Percentiles rank a stretch among this genome's conserved stretches.
Evolutionary conservation across 2,113 vertebrate species (phyloP).

Genomic region (Gallinago jamesoni): DNA sequence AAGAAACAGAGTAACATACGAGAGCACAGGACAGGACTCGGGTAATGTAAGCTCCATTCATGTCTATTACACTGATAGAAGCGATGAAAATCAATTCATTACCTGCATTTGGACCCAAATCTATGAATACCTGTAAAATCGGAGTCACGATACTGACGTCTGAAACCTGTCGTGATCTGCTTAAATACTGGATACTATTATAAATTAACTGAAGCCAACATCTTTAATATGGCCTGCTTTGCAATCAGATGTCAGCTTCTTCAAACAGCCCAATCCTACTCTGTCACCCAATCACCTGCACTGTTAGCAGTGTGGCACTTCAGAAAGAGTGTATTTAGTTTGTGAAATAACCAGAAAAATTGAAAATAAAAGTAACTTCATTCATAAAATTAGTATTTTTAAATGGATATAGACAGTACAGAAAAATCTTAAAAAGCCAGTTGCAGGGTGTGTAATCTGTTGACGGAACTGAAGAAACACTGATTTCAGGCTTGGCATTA

Average conservation of each 20-base stretch:
- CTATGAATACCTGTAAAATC: not conserved
- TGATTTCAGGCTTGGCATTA: not conserved
- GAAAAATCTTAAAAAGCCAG: not conserved
- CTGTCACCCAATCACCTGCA: not conserved
- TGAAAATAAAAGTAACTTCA: not conserved
- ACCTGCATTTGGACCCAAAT: rapidly evolving
- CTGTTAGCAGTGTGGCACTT: not conserved
- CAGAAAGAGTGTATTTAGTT: not conserved
- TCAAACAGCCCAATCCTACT: not conserved
- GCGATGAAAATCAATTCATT: not conserved
- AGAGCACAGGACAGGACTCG: not conserved
- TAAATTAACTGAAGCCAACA: not conserved
- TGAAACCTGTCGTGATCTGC: not conserved
- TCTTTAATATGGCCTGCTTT: not conserved
- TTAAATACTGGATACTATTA: not conserved
- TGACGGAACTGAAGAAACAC: not conserved
- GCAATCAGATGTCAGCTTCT: not conserved
- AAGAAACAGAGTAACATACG: not conserved
- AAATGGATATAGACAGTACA: not conserved
- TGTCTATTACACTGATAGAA: not conserved
- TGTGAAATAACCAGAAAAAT: not conserved
- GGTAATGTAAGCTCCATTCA: not conserved
- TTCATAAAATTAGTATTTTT: not conserved
- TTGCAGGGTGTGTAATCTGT: not conserved
- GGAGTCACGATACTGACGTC: not conserved